Conservation (phyloP, 2,888 invertebrate species). For the Anodontia alba region DNA sequence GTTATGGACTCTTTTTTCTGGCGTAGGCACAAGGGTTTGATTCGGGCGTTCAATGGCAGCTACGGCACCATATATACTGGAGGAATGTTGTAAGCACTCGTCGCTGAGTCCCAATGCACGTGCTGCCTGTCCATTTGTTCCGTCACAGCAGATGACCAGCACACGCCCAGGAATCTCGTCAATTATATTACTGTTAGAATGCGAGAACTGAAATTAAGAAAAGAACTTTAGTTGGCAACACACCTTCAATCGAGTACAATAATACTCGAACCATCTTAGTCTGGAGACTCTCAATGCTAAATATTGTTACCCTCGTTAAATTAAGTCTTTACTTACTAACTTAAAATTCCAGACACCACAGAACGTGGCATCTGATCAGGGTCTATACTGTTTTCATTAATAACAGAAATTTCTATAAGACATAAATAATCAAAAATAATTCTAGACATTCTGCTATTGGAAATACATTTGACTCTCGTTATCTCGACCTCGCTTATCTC, state of each 20-base stretch:
- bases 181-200: constrained; percentile 71
- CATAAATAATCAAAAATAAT: no score
- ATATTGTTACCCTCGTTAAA: no score
- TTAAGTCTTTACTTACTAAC: no score
- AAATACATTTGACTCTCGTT: no score
- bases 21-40: constrained; percentile 70
- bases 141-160: constrained; percentile 81
- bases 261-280: neutral
- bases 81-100: constrained; percentile 77
- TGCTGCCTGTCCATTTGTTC: constrained; percentile 76
- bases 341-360: no score
- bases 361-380: no score
- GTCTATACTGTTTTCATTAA: no score
- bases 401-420: no score
- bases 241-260: neutral
- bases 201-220: constrained; percentile 75
- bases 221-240: no score
- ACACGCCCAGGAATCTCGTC: constrained; percentile 72
- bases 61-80: constrained; percentile 80
- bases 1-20: constrained; percentile 75
- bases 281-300: no score
- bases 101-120: constrained; percentile 80
- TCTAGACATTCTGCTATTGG: no score
- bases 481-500: no score
- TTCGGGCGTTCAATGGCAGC: constrained; percentile 77